These are phyloP conservation scores for Leucoraja erinaceus DNA, from an alignment of 2,113 vertebrate genomes.

Conservation along the genomic window DNA sequence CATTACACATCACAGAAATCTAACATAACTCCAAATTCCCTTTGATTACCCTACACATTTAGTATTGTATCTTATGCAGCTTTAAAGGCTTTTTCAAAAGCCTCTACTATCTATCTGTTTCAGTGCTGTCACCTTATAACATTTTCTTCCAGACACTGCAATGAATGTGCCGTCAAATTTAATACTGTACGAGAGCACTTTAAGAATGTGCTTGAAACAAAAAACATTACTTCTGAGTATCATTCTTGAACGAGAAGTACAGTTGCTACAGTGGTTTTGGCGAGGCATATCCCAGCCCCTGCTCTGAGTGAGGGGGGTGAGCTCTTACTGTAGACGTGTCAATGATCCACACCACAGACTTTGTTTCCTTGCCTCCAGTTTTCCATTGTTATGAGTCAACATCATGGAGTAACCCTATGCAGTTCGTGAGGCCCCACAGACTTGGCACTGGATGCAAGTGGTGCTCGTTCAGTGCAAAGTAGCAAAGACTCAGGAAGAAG, in stretches of 20 bases:
- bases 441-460: not conserved
- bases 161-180: not conserved
- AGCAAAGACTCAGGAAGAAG: not conserved
- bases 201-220: not conserved
- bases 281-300: not conserved
- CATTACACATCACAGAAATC: not conserved
- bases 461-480: not conserved
- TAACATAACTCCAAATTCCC: not conserved
- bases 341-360: conserved; percentile 24
- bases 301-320: not conserved
- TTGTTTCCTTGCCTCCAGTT: conserved; percentile 3
- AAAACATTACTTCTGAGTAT: not conserved
- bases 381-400: conserved; percentile 36
- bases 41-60: not conserved
- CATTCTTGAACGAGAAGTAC: not conserved
- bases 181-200: not conserved
- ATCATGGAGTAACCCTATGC: not conserved
- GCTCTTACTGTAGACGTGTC: conserved; percentile 15
- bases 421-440: not conserved
- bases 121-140: not conserved
- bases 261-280: not conserved
- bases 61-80: not conserved
- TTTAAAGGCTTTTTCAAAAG: no score
- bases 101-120: not conserved
- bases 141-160: not conserved